Evolutionary conservation across 2,888 invertebrate genomes (phyloP).

Genomic region (Lampropteryx suffumata): DNA sequence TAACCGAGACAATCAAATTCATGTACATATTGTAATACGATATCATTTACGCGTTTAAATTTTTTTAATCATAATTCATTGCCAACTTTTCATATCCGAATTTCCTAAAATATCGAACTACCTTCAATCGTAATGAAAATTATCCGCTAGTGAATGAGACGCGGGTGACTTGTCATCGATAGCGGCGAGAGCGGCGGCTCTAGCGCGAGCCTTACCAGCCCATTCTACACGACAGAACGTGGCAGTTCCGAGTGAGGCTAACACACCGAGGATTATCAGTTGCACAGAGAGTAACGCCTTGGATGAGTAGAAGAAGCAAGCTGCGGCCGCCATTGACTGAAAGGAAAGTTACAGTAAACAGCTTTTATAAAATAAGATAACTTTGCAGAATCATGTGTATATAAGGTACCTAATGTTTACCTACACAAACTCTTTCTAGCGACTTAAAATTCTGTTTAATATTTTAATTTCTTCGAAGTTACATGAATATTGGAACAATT

Average conservation of each 20-base stretch:
- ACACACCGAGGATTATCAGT: conserved; percentile 86
- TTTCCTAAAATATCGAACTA: not conserved
- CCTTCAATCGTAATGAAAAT: conserved; percentile 69
- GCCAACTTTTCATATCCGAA: no score
- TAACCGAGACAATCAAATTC: no score
- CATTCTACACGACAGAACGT: conserved; percentile 91
- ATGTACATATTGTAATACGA: no score
- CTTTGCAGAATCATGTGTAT: no score
- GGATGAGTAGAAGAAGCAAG: conserved; percentile 92
- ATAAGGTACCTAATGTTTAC: no score
- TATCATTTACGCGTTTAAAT: no score
- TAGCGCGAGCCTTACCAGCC: conserved; percentile 62
- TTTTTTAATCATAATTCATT: no score
- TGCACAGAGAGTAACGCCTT: conserved; percentile 88
- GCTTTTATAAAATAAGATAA: not conserved
- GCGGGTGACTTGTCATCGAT: conserved; percentile 62
- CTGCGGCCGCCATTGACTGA: conserved; percentile 93
- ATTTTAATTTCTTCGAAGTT: no score
- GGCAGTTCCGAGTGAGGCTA: conserved; percentile 88
- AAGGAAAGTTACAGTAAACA: conserved; percentile 1
- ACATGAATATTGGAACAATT: no score
- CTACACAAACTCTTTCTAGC: no score
- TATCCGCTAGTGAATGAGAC: conserved; percentile 64
- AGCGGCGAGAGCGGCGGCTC: conserved; percentile 52
- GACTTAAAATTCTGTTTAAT: no score